Percentiles rank a stretch among this genome's conserved stretches.
phyloP scores from a whole-genome alignment of 2,113 vertebrate genomes.

The Ahaetulla prasina region DNA sequence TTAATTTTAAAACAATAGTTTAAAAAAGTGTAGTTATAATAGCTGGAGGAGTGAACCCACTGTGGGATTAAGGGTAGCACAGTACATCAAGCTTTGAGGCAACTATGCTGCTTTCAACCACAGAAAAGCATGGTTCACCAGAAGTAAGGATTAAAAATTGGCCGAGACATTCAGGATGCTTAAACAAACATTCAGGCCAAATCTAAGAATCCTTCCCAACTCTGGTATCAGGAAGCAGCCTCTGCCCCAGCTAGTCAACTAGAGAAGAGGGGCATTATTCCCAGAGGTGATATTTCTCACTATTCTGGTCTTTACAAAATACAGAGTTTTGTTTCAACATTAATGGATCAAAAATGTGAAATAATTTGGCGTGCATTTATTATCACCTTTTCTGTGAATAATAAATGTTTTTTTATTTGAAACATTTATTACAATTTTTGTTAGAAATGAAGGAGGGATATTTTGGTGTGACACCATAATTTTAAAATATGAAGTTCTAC shows the following conservation, averaged over 20 bases:
- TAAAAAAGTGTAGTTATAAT: neutral
- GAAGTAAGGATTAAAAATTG: neutral
- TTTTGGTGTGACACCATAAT: neutral
- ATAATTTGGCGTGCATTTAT: neutral
- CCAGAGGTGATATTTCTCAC: neutral
- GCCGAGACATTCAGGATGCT: neutral
- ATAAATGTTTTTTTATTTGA: neutral
- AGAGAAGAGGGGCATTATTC: neutral
- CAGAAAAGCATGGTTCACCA: neutral
- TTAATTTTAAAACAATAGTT: neutral
- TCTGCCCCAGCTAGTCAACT: neutral
- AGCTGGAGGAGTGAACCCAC: neutral
- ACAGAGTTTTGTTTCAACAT: neutral
- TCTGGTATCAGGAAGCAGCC: neutral
- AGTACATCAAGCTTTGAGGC: neutral
- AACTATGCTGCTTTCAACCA: neutral
- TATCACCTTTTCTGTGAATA: neutral
- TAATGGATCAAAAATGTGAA: neutral
- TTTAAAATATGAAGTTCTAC: neutral
- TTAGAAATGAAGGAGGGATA: neutral
- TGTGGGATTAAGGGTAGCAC: neutral
- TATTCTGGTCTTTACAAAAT: neutral
- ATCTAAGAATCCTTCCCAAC: neutral
- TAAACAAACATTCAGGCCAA: neutral
- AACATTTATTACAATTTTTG: neutral